Evolutionary conservation across 2,888 invertebrate species (phyloP).

Genomic region (Ichneumoninae sp.): DNA sequence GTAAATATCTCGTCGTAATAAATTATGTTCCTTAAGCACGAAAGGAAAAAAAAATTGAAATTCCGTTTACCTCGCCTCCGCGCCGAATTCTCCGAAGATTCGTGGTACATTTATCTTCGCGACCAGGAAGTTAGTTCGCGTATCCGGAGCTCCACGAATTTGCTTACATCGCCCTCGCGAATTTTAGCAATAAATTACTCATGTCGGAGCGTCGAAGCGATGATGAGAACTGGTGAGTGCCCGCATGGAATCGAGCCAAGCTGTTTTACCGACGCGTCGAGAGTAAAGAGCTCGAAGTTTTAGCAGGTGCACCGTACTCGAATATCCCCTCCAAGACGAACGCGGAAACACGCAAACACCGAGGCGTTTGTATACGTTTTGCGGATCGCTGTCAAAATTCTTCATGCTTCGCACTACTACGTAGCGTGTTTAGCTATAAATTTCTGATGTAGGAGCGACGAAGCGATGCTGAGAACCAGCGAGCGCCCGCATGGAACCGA

Average conservation of each 20-base stretch:
- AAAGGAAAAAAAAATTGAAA: neutral
- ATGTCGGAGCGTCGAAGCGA: conserved; percentile 2
- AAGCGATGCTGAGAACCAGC: neutral
- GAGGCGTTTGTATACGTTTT: conserved; percentile 61
- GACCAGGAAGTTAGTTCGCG: neutral
- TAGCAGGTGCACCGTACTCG: conserved; percentile 18
- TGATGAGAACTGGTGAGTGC: neutral
- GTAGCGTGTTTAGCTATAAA: conserved; percentile 1
- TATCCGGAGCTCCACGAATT: neutral
- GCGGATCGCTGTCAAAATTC: conserved; percentile 50
- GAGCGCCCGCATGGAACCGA: conserved; percentile 11
- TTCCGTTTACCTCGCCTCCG: neutral
- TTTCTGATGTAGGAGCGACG: neutral
- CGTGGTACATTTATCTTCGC: neutral
- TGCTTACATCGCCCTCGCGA: neutral
- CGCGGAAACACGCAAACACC: conserved; percentile 2
- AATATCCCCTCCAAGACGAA: neutral
- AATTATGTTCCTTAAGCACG: conserved; percentile 45
- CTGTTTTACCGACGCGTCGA: conserved; percentile 7
- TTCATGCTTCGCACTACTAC: conserved; percentile 2
- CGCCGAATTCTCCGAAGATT: neutral
- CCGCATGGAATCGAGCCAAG: conserved; percentile 17
- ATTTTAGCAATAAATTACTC: neutral
- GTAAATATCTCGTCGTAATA: conserved; percentile 53
- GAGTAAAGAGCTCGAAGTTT: neutral